Evolutionary conservation across 2,113 vertebrate genomes (phyloP).

Genomic region (Aix galericulata): DNA sequence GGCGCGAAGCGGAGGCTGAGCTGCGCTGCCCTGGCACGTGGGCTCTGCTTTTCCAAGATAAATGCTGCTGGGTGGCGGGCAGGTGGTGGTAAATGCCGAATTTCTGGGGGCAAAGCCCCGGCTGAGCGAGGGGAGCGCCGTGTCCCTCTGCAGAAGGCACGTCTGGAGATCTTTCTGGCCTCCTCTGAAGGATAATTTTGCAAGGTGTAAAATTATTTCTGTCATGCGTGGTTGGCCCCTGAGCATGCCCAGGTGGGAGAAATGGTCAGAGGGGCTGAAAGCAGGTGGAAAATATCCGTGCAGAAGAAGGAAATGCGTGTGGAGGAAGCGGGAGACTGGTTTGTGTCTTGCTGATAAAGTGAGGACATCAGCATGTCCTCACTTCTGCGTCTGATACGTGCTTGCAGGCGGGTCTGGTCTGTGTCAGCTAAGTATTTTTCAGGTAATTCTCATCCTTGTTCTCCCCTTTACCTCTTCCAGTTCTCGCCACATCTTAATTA

Average conservation of each 20-base stretch:
- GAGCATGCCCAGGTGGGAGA: not conserved
- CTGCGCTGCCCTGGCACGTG: rapidly evolving
- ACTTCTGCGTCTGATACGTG: not conserved
- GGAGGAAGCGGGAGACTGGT: not conserved
- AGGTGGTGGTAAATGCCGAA: not conserved
- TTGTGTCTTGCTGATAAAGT: not conserved
- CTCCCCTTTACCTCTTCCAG: not conserved
- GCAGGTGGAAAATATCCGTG: not conserved
- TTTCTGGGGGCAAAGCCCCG: not conserved
- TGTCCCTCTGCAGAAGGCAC: not conserved
- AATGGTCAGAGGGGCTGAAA: not conserved
- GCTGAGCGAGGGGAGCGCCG: not conserved
- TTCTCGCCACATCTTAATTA: not conserved
- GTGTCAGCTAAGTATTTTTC: not conserved
- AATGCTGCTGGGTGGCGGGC: not conserved
- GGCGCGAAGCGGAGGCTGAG: not conserved
- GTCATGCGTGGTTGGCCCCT: not conserved
- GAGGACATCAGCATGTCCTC: not conserved
- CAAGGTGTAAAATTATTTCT: not conserved
- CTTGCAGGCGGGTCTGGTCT: not conserved
- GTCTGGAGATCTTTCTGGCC: not conserved
- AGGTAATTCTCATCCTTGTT: rapidly evolving
- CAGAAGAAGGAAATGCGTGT: not conserved
- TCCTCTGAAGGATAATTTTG: not conserved
- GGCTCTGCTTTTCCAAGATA: not conserved